phyloP scores from a whole-genome alignment of 2,888 invertebrate genomes.

The Netelia inedita region DNA sequence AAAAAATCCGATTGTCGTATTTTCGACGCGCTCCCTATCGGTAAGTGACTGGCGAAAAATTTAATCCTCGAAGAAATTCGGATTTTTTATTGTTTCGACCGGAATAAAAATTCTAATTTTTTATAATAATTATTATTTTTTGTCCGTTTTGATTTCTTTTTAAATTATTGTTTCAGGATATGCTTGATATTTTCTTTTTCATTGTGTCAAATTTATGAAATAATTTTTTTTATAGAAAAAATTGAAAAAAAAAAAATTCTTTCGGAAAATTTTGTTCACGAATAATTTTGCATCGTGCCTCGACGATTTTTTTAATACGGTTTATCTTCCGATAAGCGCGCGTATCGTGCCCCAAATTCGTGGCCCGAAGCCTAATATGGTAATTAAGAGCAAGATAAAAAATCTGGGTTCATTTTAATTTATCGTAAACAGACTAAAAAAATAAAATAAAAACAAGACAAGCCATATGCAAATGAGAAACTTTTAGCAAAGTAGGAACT shows the following conservation, averaged over 20 bases:
- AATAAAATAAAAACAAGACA: not conserved
- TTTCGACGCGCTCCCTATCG: not conserved
- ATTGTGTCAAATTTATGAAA: not conserved
- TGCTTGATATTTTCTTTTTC: not conserved
- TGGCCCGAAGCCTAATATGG: constrained; percentile 6
- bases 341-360: not conserved
- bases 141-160: too few relatives aligned
- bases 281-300: not conserved
- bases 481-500: not conserved
- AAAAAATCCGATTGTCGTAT: not conserved
- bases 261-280: too few relatives aligned
- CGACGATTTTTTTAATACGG: not conserved
- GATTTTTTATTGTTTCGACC: not conserved
- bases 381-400: not conserved
- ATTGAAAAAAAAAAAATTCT: not conserved
- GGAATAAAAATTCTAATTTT: not conserved
- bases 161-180: not conserved
- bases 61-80: not conserved
- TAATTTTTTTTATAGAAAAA: not conserved
- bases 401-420: not conserved
- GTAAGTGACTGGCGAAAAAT: not conserved
- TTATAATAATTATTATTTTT: not conserved
- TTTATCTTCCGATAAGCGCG: not conserved
- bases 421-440: not conserved
- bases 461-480: not conserved